Conservation (phyloP, 2,797 vertebrate species). For the Sebastes vulpes region DNA sequence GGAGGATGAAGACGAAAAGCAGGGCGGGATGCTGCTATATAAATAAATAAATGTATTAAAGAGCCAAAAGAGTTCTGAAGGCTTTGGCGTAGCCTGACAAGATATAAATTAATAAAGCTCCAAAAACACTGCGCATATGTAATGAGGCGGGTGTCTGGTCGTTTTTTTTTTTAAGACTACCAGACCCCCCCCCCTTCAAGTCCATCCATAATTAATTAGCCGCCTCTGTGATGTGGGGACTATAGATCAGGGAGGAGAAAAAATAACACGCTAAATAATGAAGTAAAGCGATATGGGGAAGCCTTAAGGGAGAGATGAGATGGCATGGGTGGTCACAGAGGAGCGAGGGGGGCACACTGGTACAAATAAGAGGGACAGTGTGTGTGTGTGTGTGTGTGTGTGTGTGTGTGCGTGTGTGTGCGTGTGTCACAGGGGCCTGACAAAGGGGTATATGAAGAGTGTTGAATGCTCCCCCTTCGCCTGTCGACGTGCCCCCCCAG, state of each 20-base stretch:
- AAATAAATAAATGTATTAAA: slow-evolving; percentile 75
- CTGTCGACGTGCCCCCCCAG: slow-evolving; percentile 26
- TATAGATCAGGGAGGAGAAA: slow-evolving; percentile 80
- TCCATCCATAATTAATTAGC: slow-evolving; percentile 83
- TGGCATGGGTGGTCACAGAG: slow-evolving; percentile 66
- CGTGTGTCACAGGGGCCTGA: slow-evolving; percentile 16
- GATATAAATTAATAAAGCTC: slow-evolving; percentile 81
- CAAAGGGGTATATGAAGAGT: slow-evolving; percentile 35
- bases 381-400: slow-evolving; percentile 6
- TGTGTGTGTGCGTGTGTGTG: slow-evolving; percentile 6
- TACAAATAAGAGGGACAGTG: slow-evolving; percentile 52
- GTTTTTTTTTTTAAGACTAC: slow-evolving; percentile 39
- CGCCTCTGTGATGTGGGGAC: slow-evolving; percentile 79
- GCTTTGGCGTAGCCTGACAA: slow-evolving; percentile 71
- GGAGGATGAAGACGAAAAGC: slow-evolving; percentile 41
- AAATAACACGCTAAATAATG: slow-evolving; percentile 84
- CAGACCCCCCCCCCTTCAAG: neutral
- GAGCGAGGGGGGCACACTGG: slow-evolving; percentile 42
- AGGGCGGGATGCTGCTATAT: slow-evolving; percentile 30
- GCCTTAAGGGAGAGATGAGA: slow-evolving; percentile 60
- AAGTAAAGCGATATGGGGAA: slow-evolving; percentile 78
- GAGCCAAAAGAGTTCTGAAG: slow-evolving; percentile 71
- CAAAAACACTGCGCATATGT: slow-evolving; percentile 75
- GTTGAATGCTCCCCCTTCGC: slow-evolving; percentile 21
- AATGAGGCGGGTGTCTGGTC: slow-evolving; percentile 76